A percentile compares a stretch with the other conserved stretches of the same genome.
Evolutionary conservation across 64 coral and sea anemone species (phyloP).

Genomic region (Stichodactyla mertensii): DNA sequence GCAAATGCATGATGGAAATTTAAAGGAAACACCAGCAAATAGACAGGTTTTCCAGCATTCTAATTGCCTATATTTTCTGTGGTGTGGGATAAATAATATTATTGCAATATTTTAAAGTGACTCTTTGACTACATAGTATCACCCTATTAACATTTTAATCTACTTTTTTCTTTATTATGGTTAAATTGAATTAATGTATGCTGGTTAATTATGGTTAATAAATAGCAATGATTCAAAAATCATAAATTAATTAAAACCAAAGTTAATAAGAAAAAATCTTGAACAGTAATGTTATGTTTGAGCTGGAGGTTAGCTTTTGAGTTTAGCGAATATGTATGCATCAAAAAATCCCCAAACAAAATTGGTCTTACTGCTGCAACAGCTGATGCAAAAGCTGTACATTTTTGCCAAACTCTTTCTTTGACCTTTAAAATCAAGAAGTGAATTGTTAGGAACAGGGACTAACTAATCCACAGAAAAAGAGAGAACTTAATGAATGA

Average conservation of each 20-base stretch:
- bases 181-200: not conserved
- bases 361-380: constrained; percentile 88
- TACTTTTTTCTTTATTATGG: too few relatives aligned
- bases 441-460: constrained; percentile 1
- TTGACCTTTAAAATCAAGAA: constrained; percentile 63
- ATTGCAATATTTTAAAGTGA: not conserved
- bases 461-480: not conserved
- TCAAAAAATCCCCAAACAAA: constrained; percentile 12
- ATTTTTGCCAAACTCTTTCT: constrained; percentile 82
- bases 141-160: not conserved
- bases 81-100: too few relatives aligned
- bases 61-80: too few relatives aligned
- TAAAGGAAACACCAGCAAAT: too few relatives aligned
- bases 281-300: not conserved
- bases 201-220: too few relatives aligned
- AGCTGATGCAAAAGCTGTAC: constrained; percentile 94
- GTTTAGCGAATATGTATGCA: constrained; percentile 20
- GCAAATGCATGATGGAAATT: too few relatives aligned
- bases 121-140: not conserved
- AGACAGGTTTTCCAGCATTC: too few relatives aligned
- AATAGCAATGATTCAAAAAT: too few relatives aligned
- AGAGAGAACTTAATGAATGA: constrained; percentile 18
- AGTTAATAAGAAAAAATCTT: not conserved
- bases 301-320: constrained; percentile 27
- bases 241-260: not conserved